phyloP scores from a whole-genome alignment of 1,140 invertebrate species.

The Aphelenchoides fujianensis region DNA sequence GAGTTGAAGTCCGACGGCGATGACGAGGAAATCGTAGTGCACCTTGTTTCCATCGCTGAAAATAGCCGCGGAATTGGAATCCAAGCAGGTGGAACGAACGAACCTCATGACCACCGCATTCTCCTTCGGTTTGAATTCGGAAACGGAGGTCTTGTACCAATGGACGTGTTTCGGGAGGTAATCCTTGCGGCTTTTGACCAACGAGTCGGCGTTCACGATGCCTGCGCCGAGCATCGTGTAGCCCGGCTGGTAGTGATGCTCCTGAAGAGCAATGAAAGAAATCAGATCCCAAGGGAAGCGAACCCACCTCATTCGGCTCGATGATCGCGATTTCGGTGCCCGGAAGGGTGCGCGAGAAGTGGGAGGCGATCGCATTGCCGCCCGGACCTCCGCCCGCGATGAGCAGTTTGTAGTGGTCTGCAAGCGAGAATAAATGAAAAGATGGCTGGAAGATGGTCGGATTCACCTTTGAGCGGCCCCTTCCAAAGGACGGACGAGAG shows the following conservation, averaged over 20 bases:
- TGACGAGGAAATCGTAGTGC: conserved; percentile 75
- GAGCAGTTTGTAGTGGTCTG: conserved; percentile 66
- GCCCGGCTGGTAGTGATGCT: conserved; percentile 91
- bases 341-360: conserved; percentile 73
- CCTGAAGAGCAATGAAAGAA: conserved; percentile 66
- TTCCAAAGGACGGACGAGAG: background rate
- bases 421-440: background rate
- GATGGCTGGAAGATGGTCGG: background rate
- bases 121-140: conserved; percentile 28
- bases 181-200: conserved; percentile 65
- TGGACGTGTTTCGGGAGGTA: conserved; percentile 23
- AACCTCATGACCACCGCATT: conserved; percentile 7
- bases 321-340: conserved; percentile 74
- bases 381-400: conserved; percentile 86
- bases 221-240: conserved; percentile 91
- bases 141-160: background rate
- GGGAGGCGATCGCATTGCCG: conserved; percentile 82
- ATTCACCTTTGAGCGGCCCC: background rate
- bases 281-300: background rate
- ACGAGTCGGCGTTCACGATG: conserved; percentile 71
- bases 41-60: conserved; percentile 70
- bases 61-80: too few species aligned
- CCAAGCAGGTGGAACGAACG: too few species aligned
- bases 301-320: conserved; percentile 73
- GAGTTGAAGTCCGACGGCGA: conserved; percentile 69